Evolutionary conservation across 2,113 vertebrate genomes (phyloP).

Genomic region (Gasterosteus nipponicus): DNA sequence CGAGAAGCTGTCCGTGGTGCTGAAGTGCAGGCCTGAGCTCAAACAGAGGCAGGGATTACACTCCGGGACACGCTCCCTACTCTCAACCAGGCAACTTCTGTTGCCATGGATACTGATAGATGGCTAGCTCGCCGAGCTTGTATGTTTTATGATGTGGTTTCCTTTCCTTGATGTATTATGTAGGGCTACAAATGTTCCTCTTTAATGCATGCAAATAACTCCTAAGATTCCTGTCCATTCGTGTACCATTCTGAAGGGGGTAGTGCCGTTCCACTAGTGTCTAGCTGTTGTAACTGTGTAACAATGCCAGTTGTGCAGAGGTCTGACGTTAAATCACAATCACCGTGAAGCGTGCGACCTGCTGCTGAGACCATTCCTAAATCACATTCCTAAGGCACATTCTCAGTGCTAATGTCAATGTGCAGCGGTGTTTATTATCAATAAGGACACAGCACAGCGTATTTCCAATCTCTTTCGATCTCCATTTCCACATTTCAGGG

Average conservation of each 20-base stretch:
- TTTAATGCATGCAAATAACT: not conserved
- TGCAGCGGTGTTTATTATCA: constrained; percentile 52
- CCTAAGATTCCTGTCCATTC: not conserved
- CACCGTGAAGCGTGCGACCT: constrained; percentile 41
- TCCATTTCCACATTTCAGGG: constrained; percentile 53
- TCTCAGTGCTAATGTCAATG: constrained; percentile 41
- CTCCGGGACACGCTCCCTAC: not conserved
- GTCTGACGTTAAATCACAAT: constrained; percentile 45
- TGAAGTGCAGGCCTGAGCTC: constrained; percentile 20
- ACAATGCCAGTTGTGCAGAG: constrained; percentile 33
- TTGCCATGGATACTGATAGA: not conserved
- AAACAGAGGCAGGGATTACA: not conserved
- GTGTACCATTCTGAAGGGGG: not conserved
- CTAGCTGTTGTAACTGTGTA: constrained; percentile 6
- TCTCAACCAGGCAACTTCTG: not conserved
- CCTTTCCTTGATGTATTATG: not conserved
- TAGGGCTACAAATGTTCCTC: not conserved
- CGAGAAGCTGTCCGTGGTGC: constrained; percentile 36
- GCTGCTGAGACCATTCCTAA: constrained; percentile 57
- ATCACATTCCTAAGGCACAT: constrained; percentile 28
- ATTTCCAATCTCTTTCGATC: constrained; percentile 54
- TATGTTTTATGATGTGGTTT: not conserved
- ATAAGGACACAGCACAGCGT: constrained; percentile 29
- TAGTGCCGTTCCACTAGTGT: not conserved
- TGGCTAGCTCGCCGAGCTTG: not conserved